Evolutionary conservation across 2,113 vertebrate species (phyloP), one percentile per base, ranked within the genome.

Genomic region (Entelurus aequoreus): DNA sequence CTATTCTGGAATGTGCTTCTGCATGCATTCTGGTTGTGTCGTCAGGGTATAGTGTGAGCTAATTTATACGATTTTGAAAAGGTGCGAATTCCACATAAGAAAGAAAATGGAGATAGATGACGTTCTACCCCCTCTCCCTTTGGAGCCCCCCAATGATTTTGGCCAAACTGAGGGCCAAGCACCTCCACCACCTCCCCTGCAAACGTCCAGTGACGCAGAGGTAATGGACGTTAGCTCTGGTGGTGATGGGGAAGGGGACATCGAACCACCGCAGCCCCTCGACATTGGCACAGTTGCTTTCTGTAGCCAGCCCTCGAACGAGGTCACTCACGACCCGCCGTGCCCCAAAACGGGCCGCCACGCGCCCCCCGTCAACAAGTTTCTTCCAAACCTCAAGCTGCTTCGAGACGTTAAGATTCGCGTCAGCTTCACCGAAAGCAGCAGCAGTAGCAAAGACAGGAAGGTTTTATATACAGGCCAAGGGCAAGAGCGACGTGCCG

Each of bases 191-290:
- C 97, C 97, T 98, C 97, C 97, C 95, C 96, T 98, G 97, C 97
- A 98, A 99, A 99, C 95, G 96, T 99, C 97, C 97, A 97, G 97
- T 99, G 97, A 98, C 94, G 97, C 97, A 95, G 97, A 99, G 94
- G 95, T 97, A 95, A 98, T 99, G 97, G 97, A 99, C 97, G 97
- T 99, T 99, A 94, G 97, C 96, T 99, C 95, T 93, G 97, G 97
- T 97, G 96, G 97, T 99, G 97, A 98, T 99, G 97, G 91, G 92
- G 93, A 95, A 87, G 83, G 87, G 78, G 91, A 90, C 88, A 87
- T 62, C 71, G 49, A 58, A 55, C 74, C 87, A 79, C 89, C 85
- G 69, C 91, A 93, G 86, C 89, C 94, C 82, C 92, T 94, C 86
- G 89, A 90, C 86, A 93, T 91, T 89, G 93, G 92, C 92, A 91